Conservation (phyloP, 2,797 vertebrate species). For the Silurus aristotelis region DNA sequence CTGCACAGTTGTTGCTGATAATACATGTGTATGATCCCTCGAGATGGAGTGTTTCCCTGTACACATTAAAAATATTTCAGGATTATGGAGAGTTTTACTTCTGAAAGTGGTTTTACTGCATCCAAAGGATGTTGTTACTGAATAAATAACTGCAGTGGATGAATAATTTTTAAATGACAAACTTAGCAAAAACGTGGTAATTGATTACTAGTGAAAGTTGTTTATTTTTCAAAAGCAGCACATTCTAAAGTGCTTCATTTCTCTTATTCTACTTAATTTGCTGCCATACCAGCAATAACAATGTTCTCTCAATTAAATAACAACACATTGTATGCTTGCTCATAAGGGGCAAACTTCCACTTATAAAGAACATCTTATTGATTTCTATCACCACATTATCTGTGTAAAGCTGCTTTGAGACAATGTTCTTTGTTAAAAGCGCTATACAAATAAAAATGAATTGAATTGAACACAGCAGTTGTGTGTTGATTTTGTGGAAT, state of each 20-base stretch:
- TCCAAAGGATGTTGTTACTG: not conserved
- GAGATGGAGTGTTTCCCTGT: slow-evolving; percentile 86
- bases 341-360: no score
- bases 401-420: no score
- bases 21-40: slow-evolving; percentile 88
- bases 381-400: no score
- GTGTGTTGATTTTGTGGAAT: not conserved
- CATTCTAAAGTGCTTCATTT: not conserved
- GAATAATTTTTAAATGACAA: not conserved
- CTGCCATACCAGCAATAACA: not conserved
- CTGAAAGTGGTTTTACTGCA: not conserved
- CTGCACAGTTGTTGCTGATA: slow-evolving; percentile 89
- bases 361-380: no score
- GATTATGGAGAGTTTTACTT: not conserved
- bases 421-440: no score
- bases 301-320: not conserved
- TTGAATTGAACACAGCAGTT: no score
- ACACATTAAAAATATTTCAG: slow-evolving; percentile 27
- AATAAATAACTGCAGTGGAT: not conserved
- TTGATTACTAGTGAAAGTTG: not conserved
- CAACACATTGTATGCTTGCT: not conserved
- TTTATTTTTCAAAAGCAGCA: not conserved
- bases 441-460: no score
- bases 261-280: not conserved
- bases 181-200: not conserved